Base-by-base conservation (phyloP, 2,113 vertebrate species). In the Dascyllus trimaculatus region DNA sequence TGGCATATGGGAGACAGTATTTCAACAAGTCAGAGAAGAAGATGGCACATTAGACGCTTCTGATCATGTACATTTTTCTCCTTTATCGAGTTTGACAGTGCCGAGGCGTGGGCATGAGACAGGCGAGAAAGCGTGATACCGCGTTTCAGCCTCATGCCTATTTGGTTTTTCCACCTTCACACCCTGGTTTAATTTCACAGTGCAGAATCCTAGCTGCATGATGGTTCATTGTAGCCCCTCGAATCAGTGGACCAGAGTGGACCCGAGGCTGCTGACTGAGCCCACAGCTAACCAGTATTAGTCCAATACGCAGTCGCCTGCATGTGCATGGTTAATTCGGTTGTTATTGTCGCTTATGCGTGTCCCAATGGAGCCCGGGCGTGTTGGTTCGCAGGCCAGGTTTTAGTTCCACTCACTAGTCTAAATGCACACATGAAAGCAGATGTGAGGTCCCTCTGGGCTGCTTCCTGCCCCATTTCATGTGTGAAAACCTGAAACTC, bases 351-450 rank as follows among this genome's bases (percentile, higher is more conserved):
- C 75, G 59, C 86, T 80, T 82, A 74, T 72, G 72, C 63, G 61
- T 85, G 80, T 91, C 82, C 85, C 87, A 58, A 2, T 51, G 68
- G 85, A 90, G 78, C 71, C 51, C 51, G 69, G 61, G 68, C 59
- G 21, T 26, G 76, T 90, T 75, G 81, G 65, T 85, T 85, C 4
- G 29, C 38, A 22, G 65, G 59, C 79, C 67, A 81, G 89, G 82
- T 91, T 93, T 92, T 91, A 89, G 80, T 93, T 93, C 91, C 89
- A 91, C 85, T 90, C 87, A 88, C 87, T 92, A 78, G 85, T 89
- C 91, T 88, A 80, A 85, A 90, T 83, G 80, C 66, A 82, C 86
- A 93, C 90, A 80, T 68, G 79, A 61, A 80, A 59, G 80, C 65
- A 83, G 81, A 88, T 88, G 85, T 80, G 82, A 70, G 69, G 67